Evolutionary conservation across 2,797 vertebrate species (phyloP).

Genomic region (Characodon lateralis): DNA sequence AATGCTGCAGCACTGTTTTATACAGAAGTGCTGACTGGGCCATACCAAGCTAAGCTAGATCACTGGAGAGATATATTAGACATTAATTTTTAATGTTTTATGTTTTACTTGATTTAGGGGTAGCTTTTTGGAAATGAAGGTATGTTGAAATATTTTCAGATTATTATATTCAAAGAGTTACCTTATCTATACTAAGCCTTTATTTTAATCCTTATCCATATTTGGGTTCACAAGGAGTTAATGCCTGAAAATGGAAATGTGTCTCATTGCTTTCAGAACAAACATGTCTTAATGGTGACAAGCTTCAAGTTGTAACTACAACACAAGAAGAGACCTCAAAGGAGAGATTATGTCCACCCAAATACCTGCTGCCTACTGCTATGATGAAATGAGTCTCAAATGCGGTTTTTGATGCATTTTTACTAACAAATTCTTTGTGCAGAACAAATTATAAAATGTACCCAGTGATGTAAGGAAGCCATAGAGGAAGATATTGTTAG

Average conservation of each 20-base stretch:
- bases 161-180: not conserved
- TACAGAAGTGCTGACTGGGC: not conserved
- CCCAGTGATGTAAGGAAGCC: slow-evolving; percentile 13
- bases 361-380: slow-evolving; percentile 45
- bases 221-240: slow-evolving; percentile 30
- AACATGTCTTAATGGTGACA: slow-evolving; percentile 62
- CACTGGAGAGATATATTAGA: not conserved
- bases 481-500: slow-evolving; percentile 18
- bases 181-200: not conserved
- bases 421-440: slow-evolving; percentile 6
- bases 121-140: not conserved
- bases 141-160: not conserved
- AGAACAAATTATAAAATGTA: not conserved
- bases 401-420: slow-evolving; percentile 22
- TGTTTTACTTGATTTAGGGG: not conserved
- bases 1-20: not conserved
- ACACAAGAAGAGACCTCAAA: slow-evolving; percentile 33
- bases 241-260: slow-evolving; percentile 23
- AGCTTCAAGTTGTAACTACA: slow-evolving; percentile 44
- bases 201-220: slow-evolving; percentile 11
- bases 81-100: not conserved
- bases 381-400: slow-evolving; percentile 44
- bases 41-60: not conserved
- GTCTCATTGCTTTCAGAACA: slow-evolving; percentile 62
- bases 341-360: slow-evolving; percentile 23